phyloP scores from a whole-genome alignment of 23 tunicate species.

The Phallusia fumigata region DNA sequence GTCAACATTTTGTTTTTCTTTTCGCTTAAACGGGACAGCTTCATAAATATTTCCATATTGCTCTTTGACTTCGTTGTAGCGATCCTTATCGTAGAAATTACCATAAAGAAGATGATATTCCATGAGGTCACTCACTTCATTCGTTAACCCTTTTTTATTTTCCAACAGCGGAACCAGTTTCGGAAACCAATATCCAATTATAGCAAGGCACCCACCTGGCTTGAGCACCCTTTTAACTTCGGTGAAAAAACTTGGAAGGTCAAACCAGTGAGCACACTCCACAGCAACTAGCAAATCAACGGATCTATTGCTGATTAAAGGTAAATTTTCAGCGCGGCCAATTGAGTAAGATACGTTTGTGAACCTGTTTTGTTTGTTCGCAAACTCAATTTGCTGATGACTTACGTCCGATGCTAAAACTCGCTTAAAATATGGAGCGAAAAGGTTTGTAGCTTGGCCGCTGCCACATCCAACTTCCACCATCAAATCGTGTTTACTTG shows the following conservation, averaged over 20 bases:
- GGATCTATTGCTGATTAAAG: constrained; percentile 15
- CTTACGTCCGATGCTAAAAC: constrained; percentile 47
- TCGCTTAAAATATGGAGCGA: constrained; percentile 32
- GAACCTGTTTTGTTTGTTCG: constrained; percentile 17
- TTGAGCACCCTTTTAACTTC: constrained; percentile 65
- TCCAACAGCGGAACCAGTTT: neutral
- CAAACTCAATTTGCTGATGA: constrained; percentile 43
- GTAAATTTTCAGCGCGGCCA: constrained; percentile 51
- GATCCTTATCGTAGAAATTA: neutral
- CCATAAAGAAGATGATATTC: neutral
- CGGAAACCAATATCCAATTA: constrained; percentile 40
- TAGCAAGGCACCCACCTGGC: constrained; percentile 54
- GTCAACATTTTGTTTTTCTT: neutral
- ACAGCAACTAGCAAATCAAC: constrained; percentile 60
- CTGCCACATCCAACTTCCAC: constrained; percentile 79
- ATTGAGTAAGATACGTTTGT: constrained; percentile 28
- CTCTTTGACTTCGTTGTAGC: neutral
- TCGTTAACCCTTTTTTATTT: neutral
- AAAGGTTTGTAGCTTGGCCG: constrained; percentile 47
- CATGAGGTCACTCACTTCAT: neutral
- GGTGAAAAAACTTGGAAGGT: constrained; percentile 44
- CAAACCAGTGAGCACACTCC: constrained; percentile 70
- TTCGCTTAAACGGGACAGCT: neutral
- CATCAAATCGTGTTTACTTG: constrained; percentile 25
- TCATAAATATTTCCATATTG: neutral